Percentiles rank a stretch among this genome's conserved stretches.
Evolutionary conservation across 1,140 invertebrate genomes (phyloP).

Genomic region (Orchestia grillus): DNA sequence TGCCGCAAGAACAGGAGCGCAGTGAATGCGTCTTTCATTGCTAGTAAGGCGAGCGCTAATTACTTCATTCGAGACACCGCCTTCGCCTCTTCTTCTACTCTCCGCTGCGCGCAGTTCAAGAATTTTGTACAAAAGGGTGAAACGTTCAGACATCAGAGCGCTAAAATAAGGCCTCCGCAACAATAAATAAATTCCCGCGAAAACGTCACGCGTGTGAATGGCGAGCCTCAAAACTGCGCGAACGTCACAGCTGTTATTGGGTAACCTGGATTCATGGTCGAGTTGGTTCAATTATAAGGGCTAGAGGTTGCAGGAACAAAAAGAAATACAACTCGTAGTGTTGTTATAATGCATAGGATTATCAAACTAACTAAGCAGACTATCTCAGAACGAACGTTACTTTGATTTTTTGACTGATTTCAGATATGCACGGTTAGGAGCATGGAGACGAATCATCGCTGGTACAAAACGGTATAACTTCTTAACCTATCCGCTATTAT

Average conservation of each 20-base stretch:
- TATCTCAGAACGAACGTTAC: background rate
- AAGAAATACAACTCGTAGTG: background rate
- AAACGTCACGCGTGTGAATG: background rate
- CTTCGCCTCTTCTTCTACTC: background rate
- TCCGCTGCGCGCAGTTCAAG: background rate
- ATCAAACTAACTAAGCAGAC: background rate
- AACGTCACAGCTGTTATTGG: background rate
- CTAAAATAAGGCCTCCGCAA: background rate
- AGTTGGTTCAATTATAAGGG: background rate
- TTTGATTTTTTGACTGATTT: background rate
- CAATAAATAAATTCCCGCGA: background rate
- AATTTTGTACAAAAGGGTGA: background rate
- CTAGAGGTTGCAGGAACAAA: background rate
- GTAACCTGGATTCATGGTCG: background rate
- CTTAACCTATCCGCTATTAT: background rate
- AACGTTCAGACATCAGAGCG: background rate
- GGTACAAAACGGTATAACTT: background rate
- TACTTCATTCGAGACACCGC: constrained; percentile 24
- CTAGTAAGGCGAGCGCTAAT: background rate
- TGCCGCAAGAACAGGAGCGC: background rate
- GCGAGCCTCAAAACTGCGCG: background rate
- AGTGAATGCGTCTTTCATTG: background rate
- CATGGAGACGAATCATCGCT: background rate
- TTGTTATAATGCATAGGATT: background rate
- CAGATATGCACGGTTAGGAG: background rate